Evolutionary conservation across 2,113 vertebrate genomes (phyloP).

Genomic region (Pandion haliaetus): DNA sequence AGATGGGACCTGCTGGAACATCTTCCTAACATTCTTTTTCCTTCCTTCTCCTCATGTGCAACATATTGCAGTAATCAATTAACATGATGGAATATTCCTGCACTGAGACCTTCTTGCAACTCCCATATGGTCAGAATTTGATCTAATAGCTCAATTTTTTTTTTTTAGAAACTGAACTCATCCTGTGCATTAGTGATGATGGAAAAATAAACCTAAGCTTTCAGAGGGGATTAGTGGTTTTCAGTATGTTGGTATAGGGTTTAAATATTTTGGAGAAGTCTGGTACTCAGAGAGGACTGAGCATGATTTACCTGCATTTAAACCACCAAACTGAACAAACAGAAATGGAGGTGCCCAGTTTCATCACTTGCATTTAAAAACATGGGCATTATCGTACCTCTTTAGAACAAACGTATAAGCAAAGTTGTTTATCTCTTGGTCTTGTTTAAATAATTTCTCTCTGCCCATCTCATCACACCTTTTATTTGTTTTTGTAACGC

Average conservation of each 20-base stretch:
- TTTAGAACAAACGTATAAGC: background rate
- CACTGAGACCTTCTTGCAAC: constrained; percentile 12
- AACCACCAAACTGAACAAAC: background rate
- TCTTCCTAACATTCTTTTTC: constrained; percentile 40
- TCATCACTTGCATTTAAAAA: background rate
- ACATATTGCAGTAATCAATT: constrained; percentile 61
- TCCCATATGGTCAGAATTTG: constrained; percentile 50
- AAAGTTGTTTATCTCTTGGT: background rate
- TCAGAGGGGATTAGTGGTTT: background rate
- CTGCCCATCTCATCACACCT: background rate
- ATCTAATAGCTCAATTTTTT: background rate
- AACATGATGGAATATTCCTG: constrained; percentile 47
- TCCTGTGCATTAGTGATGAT: background rate
- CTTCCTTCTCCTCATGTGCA: constrained; percentile 34
- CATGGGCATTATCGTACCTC: background rate
- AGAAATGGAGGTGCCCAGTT: background rate
- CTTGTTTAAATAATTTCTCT: background rate
- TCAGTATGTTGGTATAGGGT: background rate
- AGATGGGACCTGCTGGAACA: background rate
- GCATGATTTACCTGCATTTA: background rate
- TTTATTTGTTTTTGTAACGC: background rate
- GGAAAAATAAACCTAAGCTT: background rate
- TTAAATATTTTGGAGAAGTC: background rate
- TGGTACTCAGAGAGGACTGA: background rate
- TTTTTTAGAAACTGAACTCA: background rate